These are phyloP conservation scores for Polymixis flavicincta DNA, from an alignment of 2,888 invertebrate species.

Conservation along the genomic window DNA sequence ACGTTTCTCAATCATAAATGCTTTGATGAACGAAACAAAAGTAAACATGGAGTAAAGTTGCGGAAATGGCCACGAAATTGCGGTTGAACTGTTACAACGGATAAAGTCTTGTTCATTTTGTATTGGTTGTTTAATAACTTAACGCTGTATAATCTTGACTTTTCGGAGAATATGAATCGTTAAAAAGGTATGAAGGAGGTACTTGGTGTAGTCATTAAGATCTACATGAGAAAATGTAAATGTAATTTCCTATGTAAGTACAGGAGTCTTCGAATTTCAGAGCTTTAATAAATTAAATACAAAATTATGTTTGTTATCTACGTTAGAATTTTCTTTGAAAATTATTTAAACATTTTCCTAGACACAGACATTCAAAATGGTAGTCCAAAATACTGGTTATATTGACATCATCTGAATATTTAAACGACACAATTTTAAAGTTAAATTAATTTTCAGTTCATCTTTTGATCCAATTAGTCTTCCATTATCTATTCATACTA, in stretches of 20 bases:
- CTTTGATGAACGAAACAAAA: constrained; percentile 56
- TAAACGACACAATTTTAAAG: background rate
- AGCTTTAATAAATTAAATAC: background rate
- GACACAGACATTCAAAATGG: background rate
- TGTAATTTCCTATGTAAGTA: background rate
- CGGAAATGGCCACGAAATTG: constrained; percentile 55
- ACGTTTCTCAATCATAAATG: constrained; percentile 27
- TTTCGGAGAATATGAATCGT: constrained; percentile 10
- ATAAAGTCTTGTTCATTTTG: constrained; percentile 55
- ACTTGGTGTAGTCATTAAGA: background rate
- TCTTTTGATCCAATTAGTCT: constrained; percentile 33
- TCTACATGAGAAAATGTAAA: constrained; percentile 5
- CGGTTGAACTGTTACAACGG: constrained; percentile 42
- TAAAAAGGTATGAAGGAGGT: constrained; percentile 14
- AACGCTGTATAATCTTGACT: constrained; percentile 42
- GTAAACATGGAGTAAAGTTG: constrained; percentile 58
- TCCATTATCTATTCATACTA: too few species aligned
- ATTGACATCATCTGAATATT: constrained; percentile 4
- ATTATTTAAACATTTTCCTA: background rate
- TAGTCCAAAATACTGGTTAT: background rate
- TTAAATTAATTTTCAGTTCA: constrained; percentile 22
- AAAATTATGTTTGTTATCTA: background rate
- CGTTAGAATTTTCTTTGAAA: background rate
- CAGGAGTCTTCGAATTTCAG: background rate
- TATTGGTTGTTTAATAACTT: constrained; percentile 58